Evolutionary conservation across 2,797 vertebrate genomes (phyloP).

Genomic region (Urocyon cinereoargenteus): DNA sequence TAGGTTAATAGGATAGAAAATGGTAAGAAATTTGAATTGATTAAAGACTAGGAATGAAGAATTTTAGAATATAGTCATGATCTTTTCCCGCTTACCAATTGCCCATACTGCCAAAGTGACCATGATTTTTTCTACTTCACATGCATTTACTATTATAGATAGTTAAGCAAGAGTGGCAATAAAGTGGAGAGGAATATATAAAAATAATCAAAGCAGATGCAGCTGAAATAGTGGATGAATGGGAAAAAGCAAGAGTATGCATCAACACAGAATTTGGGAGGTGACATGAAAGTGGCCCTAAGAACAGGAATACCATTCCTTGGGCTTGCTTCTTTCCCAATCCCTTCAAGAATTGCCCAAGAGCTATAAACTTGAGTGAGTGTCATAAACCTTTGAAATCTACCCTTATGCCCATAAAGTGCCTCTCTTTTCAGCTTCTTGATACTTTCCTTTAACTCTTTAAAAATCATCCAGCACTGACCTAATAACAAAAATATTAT

Average conservation of each 20-base stretch:
- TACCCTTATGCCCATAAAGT: not conserved
- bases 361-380: not conserved
- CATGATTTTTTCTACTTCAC: not conserved
- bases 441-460: not conserved
- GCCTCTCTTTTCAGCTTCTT: not conserved
- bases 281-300: not conserved
- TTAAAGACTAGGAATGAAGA: not conserved
- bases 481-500: slow-evolving; percentile 21
- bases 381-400: not conserved
- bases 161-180: not conserved
- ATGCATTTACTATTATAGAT: not conserved
- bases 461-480: not conserved
- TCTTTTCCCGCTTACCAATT: not conserved
- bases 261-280: not conserved
- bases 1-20: not conserved
- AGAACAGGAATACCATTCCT: not conserved
- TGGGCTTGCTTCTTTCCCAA: not conserved
- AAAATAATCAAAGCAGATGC: not conserved
- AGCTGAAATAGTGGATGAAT: not conserved
- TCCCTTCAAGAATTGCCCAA: not conserved
- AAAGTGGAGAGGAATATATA: not conserved
- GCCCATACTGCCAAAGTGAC: not conserved
- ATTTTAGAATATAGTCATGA: not conserved
- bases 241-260: not conserved
- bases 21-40: not conserved